Percentiles rank a stretch among this genome's conserved stretches.
Evolutionary conservation across 2,113 vertebrate genomes (phyloP).

Genomic region (Promerops cafer): DNA sequence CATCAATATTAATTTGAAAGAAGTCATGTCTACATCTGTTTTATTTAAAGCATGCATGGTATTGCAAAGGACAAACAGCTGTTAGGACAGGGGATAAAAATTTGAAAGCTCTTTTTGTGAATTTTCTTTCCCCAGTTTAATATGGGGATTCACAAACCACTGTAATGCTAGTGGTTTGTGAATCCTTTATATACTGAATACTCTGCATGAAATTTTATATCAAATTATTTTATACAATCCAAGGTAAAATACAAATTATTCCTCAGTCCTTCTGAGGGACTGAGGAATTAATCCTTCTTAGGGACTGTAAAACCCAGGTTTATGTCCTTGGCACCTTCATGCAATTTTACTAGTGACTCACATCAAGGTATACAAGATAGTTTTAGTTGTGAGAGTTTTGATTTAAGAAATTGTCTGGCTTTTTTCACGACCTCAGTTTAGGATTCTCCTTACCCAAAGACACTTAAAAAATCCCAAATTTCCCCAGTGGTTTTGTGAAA

Average conservation of each 20-base stretch:
- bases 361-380: background rate
- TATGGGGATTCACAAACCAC: no score
- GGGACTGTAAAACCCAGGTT: background rate
- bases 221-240: background rate
- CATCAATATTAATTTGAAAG: background rate
- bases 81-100: background rate
- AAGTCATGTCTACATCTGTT: background rate
- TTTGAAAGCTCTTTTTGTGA: background rate
- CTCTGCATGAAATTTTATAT: background rate
- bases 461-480: background rate
- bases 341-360: background rate
- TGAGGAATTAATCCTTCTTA: no score
- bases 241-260: background rate
- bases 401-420: background rate
- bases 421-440: background rate
- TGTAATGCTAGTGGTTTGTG: background rate
- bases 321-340: background rate
- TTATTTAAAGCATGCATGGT: background rate
- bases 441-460: background rate
- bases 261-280: no score
- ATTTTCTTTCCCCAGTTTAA: background rate
- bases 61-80: background rate
- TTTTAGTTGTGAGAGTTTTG: background rate
- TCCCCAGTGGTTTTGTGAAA: constrained; percentile 13
- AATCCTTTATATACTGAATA: background rate